Percentiles rank a stretch among this genome's conserved stretches.
phyloP scores from a whole-genome alignment of 2,888 invertebrate species.

The Ophion costatus region DNA sequence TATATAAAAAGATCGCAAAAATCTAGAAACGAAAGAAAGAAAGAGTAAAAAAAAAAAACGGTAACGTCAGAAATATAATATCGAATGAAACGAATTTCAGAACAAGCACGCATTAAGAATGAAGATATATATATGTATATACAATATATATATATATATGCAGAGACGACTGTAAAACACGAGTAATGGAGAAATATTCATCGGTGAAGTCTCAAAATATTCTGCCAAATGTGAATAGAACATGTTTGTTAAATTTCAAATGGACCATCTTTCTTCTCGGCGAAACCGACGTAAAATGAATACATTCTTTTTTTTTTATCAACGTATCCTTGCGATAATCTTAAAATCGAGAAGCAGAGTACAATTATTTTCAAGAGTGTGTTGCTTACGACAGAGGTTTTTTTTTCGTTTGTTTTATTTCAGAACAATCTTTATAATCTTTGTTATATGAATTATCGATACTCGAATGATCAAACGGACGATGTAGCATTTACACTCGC shows the following conservation, averaged over 20 bases:
- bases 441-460: conserved; percentile 63
- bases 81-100: conserved; percentile 72
- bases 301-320: conserved; percentile 6
- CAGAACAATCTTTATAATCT: conserved; percentile 22
- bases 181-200: conserved; percentile 69
- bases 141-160: conserved; percentile 48
- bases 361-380: conserved; percentile 19
- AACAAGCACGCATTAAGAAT: conserved; percentile 78
- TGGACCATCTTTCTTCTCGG: background rate
- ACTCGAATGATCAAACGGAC: conserved; percentile 24
- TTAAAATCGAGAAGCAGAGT: conserved; percentile 29
- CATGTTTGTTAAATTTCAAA: conserved; percentile 11
- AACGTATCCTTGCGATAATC: conserved; percentile 23
- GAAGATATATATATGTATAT: conserved; percentile 66
- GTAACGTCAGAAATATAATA: conserved; percentile 61
- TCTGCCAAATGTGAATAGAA: conserved; percentile 71
- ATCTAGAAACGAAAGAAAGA: conserved; percentile 69
- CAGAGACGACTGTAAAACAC: conserved; percentile 70
- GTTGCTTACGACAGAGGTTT: conserved; percentile 10
- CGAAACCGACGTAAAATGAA: conserved; percentile 42
- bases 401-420: background rate
- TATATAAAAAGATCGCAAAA: conserved; percentile 73
- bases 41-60: conserved; percentile 58
- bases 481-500: conserved; percentile 26
- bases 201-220: conserved; percentile 74